phyloP scores from a whole-genome alignment of 2,797 vertebrate genomes.

The Crypturellus tataupa region DNA sequence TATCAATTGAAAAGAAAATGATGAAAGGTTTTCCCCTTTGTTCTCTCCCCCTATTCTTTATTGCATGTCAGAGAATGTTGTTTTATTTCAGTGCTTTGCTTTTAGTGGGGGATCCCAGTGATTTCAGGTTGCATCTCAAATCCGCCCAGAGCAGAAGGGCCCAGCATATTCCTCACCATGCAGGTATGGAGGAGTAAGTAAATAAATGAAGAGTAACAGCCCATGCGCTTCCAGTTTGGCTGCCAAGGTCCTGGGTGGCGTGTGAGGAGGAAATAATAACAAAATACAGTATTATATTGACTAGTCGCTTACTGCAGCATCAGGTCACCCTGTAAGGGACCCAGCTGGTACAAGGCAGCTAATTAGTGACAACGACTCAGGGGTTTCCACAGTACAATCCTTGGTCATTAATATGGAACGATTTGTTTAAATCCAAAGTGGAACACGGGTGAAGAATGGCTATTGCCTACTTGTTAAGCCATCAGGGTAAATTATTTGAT shows the following conservation, averaged over 20 bases:
- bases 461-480: neutral
- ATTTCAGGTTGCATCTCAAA: neutral
- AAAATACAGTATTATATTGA: neutral
- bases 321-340: neutral
- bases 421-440: neutral
- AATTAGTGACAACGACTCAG: conserved; percentile 6
- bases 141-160: neutral
- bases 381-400: conserved; percentile 1
- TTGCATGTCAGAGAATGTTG: neutral
- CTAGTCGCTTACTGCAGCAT: neutral
- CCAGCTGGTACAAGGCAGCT: neutral
- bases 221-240: neutral
- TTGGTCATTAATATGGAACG: conserved; percentile 60
- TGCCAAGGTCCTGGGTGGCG: neutral
- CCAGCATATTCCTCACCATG: neutral
- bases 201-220: neutral
- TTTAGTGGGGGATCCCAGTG: neutral
- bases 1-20: neutral
- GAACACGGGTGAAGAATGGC: neutral
- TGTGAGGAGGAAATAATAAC: neutral
- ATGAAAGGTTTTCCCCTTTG: neutral
- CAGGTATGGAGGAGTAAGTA: neutral
- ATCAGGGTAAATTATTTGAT: neutral
- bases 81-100: neutral
- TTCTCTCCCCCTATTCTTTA: too few relatives aligned